Evolutionary conservation across 2,888 invertebrate species (phyloP).

Genomic region (Anthrax anthrax): DNA sequence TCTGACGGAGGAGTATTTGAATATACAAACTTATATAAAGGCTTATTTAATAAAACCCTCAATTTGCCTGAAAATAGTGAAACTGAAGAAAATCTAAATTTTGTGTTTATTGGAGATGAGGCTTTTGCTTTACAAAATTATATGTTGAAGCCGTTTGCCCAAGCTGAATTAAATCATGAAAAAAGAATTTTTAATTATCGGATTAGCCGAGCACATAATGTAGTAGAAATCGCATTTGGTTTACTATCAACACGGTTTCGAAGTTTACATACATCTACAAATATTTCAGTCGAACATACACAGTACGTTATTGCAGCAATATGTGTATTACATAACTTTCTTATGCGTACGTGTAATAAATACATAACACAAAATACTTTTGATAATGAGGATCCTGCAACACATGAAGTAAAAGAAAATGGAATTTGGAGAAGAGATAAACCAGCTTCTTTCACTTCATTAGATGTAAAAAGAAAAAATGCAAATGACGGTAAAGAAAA

Average conservation of each 20-base stretch:
- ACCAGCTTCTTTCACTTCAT: not conserved
- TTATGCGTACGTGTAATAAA: not conserved
- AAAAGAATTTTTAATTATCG: constrained; percentile 1
- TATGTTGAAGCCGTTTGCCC: not conserved
- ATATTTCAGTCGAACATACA: not conserved
- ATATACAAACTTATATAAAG: too few species aligned
- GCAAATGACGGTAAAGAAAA: not conserved
- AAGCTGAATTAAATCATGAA: constrained; percentile 1
- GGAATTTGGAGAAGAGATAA: not conserved
- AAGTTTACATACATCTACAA: constrained; percentile 1
- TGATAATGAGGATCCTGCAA: not conserved
- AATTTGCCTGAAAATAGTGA: not conserved
- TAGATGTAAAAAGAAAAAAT: not conserved
- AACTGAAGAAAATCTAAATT: constrained; percentile 1
- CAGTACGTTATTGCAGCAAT: not conserved
- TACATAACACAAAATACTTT: constrained; percentile 1
- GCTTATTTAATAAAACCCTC: not conserved
- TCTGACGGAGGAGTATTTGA: not conserved
- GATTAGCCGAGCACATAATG: not conserved
- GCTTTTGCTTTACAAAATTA: constrained; percentile 1
- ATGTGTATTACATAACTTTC: constrained; percentile 2
- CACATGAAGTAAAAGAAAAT: not conserved
- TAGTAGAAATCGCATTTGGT: constrained; percentile 1
- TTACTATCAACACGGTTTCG: not conserved
- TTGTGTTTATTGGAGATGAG: constrained; percentile 2